Evolutionary conservation across 53 echinoderm and acorn worm species (phyloP).

Genomic region (Paelopatides confundens): DNA sequence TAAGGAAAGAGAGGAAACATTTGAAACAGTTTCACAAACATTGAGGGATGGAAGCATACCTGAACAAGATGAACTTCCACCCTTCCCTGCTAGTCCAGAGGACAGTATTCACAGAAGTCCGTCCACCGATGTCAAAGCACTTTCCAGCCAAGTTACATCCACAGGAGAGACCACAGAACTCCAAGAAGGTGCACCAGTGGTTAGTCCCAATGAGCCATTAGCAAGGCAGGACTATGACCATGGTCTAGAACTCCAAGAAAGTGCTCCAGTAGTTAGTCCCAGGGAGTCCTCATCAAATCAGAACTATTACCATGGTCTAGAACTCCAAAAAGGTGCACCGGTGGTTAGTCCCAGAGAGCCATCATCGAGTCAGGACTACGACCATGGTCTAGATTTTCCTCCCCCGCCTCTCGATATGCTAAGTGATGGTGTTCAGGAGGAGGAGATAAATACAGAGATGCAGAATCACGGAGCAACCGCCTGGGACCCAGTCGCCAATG

Average conservation of each 20-base stretch:
- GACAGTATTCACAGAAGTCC: neutral
- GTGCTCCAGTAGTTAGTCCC: too few relatives aligned
- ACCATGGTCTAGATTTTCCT: neutral
- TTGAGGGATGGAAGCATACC: neutral
- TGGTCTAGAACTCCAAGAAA: too few relatives aligned
- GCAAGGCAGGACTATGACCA: too few relatives aligned
- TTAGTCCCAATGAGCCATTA: too few relatives aligned
- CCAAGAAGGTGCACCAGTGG: too few relatives aligned
- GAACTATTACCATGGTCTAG: too few relatives aligned
- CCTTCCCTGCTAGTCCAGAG: neutral
- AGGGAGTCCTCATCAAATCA: too few relatives aligned
- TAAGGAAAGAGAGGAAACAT: neutral
- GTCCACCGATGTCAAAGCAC: neutral
- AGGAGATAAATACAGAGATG: neutral
- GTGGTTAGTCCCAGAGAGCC: too few relatives aligned
- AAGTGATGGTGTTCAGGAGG: neutral
- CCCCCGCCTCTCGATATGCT: neutral
- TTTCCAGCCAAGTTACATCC: neutral
- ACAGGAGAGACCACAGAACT: too few relatives aligned
- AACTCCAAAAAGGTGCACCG: too few relatives aligned
- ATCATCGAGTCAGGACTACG: neutral
- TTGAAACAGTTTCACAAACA: neutral
- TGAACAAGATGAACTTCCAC: neutral
- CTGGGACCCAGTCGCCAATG: neutral
- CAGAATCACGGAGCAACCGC: neutral